phyloP scores from a whole-genome alignment of 2,797 vertebrate species.

The Chelidonichthys spinosus region DNA sequence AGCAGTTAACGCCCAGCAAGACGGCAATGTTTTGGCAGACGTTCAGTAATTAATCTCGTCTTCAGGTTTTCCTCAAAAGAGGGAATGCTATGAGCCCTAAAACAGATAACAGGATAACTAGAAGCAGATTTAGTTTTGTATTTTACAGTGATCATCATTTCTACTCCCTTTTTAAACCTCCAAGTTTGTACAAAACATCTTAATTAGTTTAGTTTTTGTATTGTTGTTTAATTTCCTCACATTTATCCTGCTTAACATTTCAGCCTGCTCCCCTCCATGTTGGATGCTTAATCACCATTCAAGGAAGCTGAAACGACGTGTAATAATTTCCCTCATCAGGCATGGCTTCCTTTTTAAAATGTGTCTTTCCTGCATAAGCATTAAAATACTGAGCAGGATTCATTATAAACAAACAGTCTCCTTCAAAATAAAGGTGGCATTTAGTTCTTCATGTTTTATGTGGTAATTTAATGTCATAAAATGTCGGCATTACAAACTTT shows the following conservation, averaged over 20 bases:
- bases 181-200: background rate
- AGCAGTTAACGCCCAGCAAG: constrained; percentile 46
- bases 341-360: background rate
- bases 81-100: background rate
- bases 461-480: constrained; percentile 39
- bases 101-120: background rate
- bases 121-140: background rate
- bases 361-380: background rate
- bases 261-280: background rate
- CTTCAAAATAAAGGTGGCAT: constrained; percentile 26
- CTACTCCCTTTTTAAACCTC: background rate
- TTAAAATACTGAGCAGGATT: constrained; percentile 9
- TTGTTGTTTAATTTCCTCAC: background rate
- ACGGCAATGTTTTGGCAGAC: constrained; percentile 51
- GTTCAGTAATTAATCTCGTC: constrained; percentile 50
- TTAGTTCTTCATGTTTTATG: constrained; percentile 37
- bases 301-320: background rate
- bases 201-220: background rate
- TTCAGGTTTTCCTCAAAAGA: constrained; percentile 7
- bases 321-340: background rate
- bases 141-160: background rate
- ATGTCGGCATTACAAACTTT: constrained; percentile 13
- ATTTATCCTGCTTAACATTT: background rate
- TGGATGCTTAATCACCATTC: background rate
- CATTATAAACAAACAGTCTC: background rate